Conservation (phyloP, 1,140 invertebrate species). For the Brachionus rubens region DNA sequence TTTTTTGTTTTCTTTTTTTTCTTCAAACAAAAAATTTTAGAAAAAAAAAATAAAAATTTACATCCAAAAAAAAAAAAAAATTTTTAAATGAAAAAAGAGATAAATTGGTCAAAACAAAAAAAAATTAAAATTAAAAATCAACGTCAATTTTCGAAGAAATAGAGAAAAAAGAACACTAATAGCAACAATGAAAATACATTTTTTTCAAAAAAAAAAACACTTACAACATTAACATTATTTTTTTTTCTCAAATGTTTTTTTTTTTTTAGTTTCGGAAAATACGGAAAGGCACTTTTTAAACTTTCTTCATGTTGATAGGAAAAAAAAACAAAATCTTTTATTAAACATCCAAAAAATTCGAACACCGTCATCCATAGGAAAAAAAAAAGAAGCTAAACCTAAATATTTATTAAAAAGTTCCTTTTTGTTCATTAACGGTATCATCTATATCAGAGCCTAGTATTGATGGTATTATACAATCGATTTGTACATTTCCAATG, state of each 20-base stretch:
- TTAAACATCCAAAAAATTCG: no score
- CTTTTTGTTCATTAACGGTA: not conserved
- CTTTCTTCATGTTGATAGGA: no score
- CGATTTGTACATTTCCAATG: constrained; percentile 43
- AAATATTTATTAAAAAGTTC: no score
- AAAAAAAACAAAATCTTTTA: no score
- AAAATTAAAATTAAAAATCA: constrained; percentile 2
- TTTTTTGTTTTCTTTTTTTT: not conserved
- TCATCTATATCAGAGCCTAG: constrained; percentile 30
- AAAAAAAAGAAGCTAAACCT: no score
- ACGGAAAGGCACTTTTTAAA: constrained; percentile 19
- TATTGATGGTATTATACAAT: constrained; percentile 45
- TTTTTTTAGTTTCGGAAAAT: not conserved
- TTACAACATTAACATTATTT: constrained; percentile 5
- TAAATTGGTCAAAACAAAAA: not conserved
- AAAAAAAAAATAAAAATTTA: constrained; percentile 5
- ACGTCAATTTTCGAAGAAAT: no score
- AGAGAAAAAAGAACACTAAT: constrained; percentile 24
- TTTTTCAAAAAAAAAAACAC: constrained; percentile 1
- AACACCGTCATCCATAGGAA: constrained; percentile 1
- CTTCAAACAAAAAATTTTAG: no score
- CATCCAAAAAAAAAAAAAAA: not conserved
- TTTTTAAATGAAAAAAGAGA: not conserved
- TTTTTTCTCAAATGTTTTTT: not conserved
- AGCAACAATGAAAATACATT: not conserved